Conservation (phyloP, 1,140 invertebrate species). For the Ceratina japonica region DNA sequence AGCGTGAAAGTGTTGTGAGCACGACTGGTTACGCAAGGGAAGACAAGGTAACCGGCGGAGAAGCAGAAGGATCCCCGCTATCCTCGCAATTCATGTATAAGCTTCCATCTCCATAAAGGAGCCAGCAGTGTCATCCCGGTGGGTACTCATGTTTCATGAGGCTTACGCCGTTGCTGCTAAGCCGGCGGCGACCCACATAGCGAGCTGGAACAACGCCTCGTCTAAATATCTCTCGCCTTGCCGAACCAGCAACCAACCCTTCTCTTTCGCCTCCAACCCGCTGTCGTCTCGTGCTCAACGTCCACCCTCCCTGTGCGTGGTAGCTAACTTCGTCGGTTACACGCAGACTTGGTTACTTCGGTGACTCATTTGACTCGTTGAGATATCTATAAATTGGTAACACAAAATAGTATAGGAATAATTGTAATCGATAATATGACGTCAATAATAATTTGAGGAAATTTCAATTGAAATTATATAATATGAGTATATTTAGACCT, state of each 20-base stretch:
- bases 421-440: no score
- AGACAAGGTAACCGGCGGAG: constrained; percentile 37
- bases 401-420: no score
- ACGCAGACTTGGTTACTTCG: no score
- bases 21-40: no score
- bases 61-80: constrained; percentile 43
- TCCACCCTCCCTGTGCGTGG: no score
- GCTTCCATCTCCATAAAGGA: constrained; percentile 75
- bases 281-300: constrained; percentile 2
- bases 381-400: no score
- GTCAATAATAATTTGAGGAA: no score
- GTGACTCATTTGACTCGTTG: no score
- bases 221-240: constrained; percentile 53
- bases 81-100: constrained; percentile 74
- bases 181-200: constrained; percentile 71
- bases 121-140: constrained; percentile 68
- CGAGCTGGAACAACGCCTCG: constrained; percentile 62
- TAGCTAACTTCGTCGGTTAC: no score
- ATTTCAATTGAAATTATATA: no score
- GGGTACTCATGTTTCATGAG: constrained; percentile 73
- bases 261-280: not conserved
- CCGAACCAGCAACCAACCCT: constrained; percentile 33
- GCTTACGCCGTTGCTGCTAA: constrained; percentile 67
- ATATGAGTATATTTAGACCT: no score
- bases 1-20: no score